Evolutionary conservation across 1,140 invertebrate species (phyloP).

Genomic region (Rhagoletis zephyria): DNA sequence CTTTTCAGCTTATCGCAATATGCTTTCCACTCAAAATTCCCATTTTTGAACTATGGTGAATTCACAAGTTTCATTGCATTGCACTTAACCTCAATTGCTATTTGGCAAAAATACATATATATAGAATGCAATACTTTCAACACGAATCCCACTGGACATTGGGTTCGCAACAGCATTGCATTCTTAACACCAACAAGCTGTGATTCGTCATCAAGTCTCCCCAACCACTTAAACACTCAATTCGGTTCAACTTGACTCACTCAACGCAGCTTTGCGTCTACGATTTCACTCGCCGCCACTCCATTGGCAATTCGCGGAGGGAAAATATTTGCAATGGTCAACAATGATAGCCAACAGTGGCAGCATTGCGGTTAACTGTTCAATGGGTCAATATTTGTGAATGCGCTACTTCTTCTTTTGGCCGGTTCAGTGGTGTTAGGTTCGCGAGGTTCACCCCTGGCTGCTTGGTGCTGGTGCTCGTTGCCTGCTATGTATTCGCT

Average conservation of each 20-base stretch:
- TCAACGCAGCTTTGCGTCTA: background rate
- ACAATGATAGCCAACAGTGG: background rate
- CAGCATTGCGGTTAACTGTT: background rate
- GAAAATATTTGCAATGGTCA: constrained; percentile 28
- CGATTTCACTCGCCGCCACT: background rate
- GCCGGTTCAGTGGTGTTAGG: background rate
- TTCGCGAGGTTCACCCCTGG: background rate
- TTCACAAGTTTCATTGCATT: no score
- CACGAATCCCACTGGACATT: no score
- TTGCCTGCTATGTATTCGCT: background rate
- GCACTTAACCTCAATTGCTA: no score
- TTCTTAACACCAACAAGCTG: background rate
- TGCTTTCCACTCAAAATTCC: no score
- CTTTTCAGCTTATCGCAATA: no score
- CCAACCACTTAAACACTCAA: background rate
- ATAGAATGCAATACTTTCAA: no score
- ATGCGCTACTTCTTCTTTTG: background rate
- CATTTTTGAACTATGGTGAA: no score
- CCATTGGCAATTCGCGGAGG: background rate
- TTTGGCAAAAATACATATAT: no score
- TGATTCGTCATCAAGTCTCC: background rate
- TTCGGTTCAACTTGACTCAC: background rate
- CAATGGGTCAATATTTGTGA: constrained; percentile 13
- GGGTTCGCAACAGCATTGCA: background rate
- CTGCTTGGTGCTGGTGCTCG: no score